Conservation (phyloP, 2,797 vertebrate species). For the Intellagama lesueurii region DNA sequence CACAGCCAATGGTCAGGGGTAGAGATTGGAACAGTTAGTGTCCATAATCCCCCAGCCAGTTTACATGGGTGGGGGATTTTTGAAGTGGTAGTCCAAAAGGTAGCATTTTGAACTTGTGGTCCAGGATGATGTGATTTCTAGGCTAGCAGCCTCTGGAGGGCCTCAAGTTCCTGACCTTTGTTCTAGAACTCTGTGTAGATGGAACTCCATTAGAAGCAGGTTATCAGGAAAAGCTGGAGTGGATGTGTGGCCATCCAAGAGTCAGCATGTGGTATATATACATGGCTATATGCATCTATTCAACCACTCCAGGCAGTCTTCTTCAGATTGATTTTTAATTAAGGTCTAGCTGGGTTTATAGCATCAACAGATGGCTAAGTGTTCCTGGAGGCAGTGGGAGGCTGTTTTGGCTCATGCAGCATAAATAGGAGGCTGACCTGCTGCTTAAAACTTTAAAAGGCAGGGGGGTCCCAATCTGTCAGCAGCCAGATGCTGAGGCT, state of each 20-base stretch:
- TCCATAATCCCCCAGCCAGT: too few species aligned
- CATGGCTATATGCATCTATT: neutral
- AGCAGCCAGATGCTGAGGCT: conserved; percentile 2
- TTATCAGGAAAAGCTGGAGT: neutral
- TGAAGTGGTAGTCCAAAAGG: too few species aligned
- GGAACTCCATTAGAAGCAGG: too few species aligned
- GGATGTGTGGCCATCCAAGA: too few species aligned
- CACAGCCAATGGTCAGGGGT: neutral
- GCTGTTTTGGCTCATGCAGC: conserved; percentile 2
- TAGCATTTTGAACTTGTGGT: too few species aligned
- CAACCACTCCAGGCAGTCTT: neutral
- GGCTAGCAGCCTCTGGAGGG: neutral
- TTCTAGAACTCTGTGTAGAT: neutral
- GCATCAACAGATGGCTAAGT: conserved; percentile 28
- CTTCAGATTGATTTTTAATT: conserved; percentile 12
- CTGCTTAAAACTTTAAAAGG: conserved; percentile 16
- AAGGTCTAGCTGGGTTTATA: conserved; percentile 16
- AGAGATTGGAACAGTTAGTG: neutral
- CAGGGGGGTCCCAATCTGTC: neutral
- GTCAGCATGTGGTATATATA: too few species aligned
- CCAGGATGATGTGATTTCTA: neutral
- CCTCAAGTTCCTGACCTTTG: too few species aligned
- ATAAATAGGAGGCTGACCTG: conserved; percentile 30
- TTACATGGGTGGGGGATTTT: too few species aligned
- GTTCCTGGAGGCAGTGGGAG: conserved; percentile 21